Conservation (phyloP, 2,888 invertebrate genomes). For the Parochlus steinenii region DNA sequence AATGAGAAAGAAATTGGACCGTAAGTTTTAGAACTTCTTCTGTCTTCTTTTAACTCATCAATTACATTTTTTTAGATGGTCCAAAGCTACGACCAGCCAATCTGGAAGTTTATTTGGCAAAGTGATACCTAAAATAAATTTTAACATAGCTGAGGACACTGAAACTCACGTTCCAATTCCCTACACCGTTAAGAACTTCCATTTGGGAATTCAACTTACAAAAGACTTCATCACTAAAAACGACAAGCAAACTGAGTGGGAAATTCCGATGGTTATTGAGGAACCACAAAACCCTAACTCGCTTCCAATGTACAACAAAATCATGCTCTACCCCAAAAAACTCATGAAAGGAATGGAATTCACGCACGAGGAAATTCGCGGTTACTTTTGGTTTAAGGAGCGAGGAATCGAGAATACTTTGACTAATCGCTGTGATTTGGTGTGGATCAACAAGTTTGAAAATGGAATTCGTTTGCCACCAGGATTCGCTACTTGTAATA, state of each 20-base stretch:
- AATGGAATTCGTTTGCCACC: conserved; percentile 22
- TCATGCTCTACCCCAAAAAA: conserved; percentile 25
- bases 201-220: conserved; percentile 15
- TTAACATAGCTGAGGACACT: conserved; percentile 9
- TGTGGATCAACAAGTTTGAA: conserved; percentile 19
- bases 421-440: conserved; percentile 17
- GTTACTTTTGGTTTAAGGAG: conserved; percentile 20
- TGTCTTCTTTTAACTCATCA: no score
- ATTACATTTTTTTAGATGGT: no score
- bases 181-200: conserved; percentile 10
- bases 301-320: conserved; percentile 24
- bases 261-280: conserved; percentile 23
- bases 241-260: conserved; percentile 20
- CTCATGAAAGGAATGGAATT: conserved; percentile 23
- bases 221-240: conserved; percentile 20
- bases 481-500: conserved; percentile 21
- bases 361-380: conserved; percentile 24
- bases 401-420: conserved; percentile 19
- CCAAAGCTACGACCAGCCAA: conserved; percentile 21
- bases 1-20: conserved; percentile 52
- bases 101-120: conserved; percentile 20
- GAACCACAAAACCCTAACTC: conserved; percentile 18
- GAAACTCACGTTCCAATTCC: not conserved
- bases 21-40: no score
- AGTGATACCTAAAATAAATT: not conserved